Evolutionary conservation across 2,113 vertebrate species (phyloP), one percentile per base, ranked within the genome.

Genomic region (Misgurnus anguillicaudatus): DNA sequence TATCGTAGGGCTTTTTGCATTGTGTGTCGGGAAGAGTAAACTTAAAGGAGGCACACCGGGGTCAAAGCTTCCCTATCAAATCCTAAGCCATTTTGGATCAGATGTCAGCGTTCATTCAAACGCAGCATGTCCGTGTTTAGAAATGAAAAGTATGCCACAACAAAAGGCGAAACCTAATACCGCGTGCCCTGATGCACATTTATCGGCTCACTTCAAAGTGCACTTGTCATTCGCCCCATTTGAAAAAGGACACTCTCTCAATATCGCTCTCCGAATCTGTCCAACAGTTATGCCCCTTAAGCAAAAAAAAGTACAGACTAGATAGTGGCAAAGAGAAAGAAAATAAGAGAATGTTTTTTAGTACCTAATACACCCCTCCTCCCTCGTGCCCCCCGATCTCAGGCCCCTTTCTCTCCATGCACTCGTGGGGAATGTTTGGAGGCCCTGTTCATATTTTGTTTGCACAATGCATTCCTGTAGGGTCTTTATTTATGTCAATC

Each of bases 401-500:
- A 64, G 82, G 31, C 38, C 55, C 36, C 21, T 38, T 63, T 48
- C 81, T 41, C 41, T 72, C 58, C 87, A 84, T 88, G 31, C 57
- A 72, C 87, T 89, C 75, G 65, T 72, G 85, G 89, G 91, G 91
- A 91, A 90, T 91, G 90, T 93, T 92, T 89, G 88, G 90, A 90
- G 92, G 90, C 90, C 92, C 90, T 85, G 89, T 88, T 91, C 91
- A 91, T 93, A 91, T 93, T 92, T 92, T 90, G 83, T 94, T 94
- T 93, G 87, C 93, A 89, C 93, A 93, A 92, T 92, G 87, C 91
- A 92, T 94, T 93, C 75, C 85, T 92, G 91, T 92, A 87, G 91
- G 89, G 92, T 93, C 93, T 94, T 93, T 94, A 92, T 93, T 94
- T 93, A 91, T 94, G 78, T 88, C 89, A 88, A 92, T 93, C 90